Base-by-base conservation (phyloP, 2,113 vertebrate species). In the Mugil cephalus region DNA sequence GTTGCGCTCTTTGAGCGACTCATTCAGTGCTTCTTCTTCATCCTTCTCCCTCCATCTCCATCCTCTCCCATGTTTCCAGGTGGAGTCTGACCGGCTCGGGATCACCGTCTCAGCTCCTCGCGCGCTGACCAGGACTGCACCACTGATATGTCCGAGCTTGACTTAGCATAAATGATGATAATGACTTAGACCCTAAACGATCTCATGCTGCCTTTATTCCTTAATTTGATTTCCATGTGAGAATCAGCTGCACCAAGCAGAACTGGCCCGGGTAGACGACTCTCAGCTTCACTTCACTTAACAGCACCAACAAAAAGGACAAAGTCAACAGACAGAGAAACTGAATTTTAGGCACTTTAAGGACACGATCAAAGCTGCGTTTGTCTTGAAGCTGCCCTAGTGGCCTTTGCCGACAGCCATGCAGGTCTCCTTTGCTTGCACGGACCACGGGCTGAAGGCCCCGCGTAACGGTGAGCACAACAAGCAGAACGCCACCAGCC, bases 391-490 rank as follows among this genome's bases (percentile, higher is more conserved):
- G 62, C 47, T 52, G 46, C 63, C 68, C 4, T 69, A 21, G 67
- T 10, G 69, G 79, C 74, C 68, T 73, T 73, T 64, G 10, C 58
- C 54, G 78, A 79, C 84, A 95, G 92, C 92, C 92, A 99, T 99
- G 98, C 98, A 99, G 94, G 98, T 99, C 91, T 99, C 98, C 76
- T 98, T 99, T 72, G 98, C 98, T 62, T 99, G 97, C 85, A 98
- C 97, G 0, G 98, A 99, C 87, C 98, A 99, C 78, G 97, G 96
- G 83, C 86, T 99, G 79, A 99, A 98, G 94, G 95, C 95, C 74
- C 88, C 92, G 2, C 94, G 97, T 53, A 97, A 97, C 79, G 97
- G 96, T 52, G 98, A 99, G 76, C 89, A 98, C 91, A 96, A 95
- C 94, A 99, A 99, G 92, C 96, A 98, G 94, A 97, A 93, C 90